A percentile compares a stretch with the other conserved stretches of the same genome.
Conservation (phyloP, 2,797 vertebrate genomes). For the Hylomyscus alleni region DNA sequence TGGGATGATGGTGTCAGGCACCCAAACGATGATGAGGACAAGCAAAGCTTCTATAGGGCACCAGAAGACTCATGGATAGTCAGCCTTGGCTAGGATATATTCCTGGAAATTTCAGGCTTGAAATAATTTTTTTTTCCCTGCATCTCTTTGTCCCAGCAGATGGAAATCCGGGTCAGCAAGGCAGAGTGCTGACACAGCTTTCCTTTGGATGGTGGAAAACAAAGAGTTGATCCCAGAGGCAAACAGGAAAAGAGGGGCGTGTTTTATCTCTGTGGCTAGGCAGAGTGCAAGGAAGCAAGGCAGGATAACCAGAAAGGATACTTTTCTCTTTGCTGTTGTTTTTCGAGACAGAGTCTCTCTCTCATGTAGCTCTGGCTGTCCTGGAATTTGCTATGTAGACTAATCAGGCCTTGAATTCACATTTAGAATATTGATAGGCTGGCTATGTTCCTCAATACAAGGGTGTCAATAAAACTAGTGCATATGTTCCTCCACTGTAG, state of each 20-base stretch:
- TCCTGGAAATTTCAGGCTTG: slow-evolving; percentile 46
- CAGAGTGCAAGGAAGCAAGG: not conserved
- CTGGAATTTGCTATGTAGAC: not conserved
- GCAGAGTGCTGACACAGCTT: slow-evolving; percentile 65
- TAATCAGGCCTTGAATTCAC: not conserved
- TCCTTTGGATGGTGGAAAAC: slow-evolving; percentile 39
- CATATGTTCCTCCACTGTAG: not conserved
- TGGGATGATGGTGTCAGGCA: not conserved
- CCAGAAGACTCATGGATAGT: not conserved
- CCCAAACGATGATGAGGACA: not conserved
- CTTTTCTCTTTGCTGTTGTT: not conserved
- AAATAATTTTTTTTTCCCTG: not conserved
- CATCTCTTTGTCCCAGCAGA: slow-evolving; percentile 72
- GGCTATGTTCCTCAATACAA: not conserved
- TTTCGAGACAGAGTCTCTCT: not conserved
- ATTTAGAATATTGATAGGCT: not conserved
- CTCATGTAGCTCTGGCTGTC: not conserved
- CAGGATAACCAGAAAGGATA: not conserved
- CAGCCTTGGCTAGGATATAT: rapidly evolving
- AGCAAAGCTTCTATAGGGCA: not conserved
- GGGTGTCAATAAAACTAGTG: not conserved
- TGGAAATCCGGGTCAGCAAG: slow-evolving; percentile 70
- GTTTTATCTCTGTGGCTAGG: not conserved
- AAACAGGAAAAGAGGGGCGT: slow-evolving; percentile 59
- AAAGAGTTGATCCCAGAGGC: slow-evolving; percentile 50